phyloP scores from a whole-genome alignment of 2,888 invertebrate species.

The Cryptocheilus praepositus region DNA sequence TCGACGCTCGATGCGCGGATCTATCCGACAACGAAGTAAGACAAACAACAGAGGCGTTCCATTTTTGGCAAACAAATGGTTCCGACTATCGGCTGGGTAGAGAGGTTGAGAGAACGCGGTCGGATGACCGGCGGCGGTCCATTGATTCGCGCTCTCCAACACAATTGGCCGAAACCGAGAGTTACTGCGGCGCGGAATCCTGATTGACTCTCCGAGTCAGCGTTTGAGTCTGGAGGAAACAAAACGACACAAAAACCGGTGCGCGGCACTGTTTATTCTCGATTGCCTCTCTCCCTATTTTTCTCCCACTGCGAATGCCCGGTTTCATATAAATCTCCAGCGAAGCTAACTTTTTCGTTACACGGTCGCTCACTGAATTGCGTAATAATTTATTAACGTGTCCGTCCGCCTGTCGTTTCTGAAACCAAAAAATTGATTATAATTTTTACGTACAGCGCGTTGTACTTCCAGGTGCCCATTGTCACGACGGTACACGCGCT shows the following conservation, averaged over 20 bases:
- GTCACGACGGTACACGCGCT: no score
- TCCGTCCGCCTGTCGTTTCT: no score
- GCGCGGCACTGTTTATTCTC: conserved; percentile 47
- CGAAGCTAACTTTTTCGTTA: no score
- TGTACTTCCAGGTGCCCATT: no score
- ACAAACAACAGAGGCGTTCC: neutral
- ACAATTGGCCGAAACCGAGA: conserved; percentile 43
- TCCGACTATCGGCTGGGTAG: neutral
- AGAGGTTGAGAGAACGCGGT: conserved; percentile 8
- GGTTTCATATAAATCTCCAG: no score
- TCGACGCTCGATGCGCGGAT: no score
- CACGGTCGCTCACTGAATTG: no score
- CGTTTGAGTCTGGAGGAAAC: neutral
- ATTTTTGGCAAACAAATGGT: conserved; percentile 3
- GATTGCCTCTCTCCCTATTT: conserved; percentile 35
- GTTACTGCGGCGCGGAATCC: conserved; percentile 29
- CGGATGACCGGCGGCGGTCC: conserved; percentile 41
- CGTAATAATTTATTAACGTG: no score
- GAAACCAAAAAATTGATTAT: no score
- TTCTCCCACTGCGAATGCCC: no score
- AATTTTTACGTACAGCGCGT: no score
- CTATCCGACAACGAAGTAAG: no score
- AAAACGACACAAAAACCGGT: conserved; percentile 8
- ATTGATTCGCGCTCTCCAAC: conserved; percentile 42
- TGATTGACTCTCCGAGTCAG: conserved; percentile 31